These are phyloP conservation scores for Mungos mungo DNA, from an alignment of 2,113 vertebrate species.

Conservation along the genomic window DNA sequence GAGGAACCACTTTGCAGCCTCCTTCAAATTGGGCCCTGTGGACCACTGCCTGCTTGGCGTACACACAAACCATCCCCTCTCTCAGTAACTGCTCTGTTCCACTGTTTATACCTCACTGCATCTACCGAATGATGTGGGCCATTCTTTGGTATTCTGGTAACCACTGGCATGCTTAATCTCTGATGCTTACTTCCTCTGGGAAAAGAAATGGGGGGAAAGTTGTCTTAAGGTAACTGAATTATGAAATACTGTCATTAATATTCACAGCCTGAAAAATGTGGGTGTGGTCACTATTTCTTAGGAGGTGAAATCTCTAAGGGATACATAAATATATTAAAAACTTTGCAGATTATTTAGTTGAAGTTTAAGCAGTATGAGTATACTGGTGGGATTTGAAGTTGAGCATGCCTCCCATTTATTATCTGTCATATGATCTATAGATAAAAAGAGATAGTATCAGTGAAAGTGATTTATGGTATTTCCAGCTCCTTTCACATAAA, in stretches of 20 bases:
- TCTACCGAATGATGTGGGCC: background rate
- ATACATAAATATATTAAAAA: background rate
- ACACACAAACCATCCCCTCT: background rate
- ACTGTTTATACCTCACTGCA: background rate
- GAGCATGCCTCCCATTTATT: slow-evolving; percentile 4
- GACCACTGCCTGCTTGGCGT: background rate
- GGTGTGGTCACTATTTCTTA: background rate
- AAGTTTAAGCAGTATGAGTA: slow-evolving; percentile 8
- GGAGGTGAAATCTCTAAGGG: background rate
- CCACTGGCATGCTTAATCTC: background rate
- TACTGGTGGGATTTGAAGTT: background rate
- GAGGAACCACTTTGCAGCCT: background rate
- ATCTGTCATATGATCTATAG: slow-evolving; percentile 57
- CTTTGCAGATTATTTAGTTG: background rate
- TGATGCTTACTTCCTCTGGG: background rate
- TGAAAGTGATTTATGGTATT: slow-evolving; percentile 57
- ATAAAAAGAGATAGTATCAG: slow-evolving; percentile 42
- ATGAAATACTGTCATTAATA: background rate
- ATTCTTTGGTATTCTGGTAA: background rate
- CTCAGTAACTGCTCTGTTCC: background rate
- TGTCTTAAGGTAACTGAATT: background rate
- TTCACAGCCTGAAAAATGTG: background rate
- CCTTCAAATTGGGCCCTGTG: background rate
- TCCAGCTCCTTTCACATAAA: slow-evolving; percentile 39
- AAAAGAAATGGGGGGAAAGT: background rate